Evolutionary conservation across 1,140 invertebrate genomes (phyloP).

Genomic region (Elysia chlorotica): DNA sequence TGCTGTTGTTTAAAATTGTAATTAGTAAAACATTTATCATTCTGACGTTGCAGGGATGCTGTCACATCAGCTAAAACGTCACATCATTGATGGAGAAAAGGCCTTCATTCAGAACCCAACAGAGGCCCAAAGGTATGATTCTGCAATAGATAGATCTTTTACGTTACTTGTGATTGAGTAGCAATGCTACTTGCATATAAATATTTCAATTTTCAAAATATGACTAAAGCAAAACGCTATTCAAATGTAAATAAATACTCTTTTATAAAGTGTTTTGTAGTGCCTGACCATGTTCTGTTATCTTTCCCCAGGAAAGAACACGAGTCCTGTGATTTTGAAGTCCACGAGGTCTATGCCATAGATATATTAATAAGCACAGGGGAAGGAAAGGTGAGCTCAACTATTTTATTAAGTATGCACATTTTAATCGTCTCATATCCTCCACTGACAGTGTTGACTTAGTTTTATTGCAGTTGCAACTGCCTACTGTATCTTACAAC

Average conservation of each 20-base stretch:
- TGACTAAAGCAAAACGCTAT: too few species aligned
- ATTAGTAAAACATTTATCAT: too few species aligned
- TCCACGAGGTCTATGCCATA: constrained; percentile 97
- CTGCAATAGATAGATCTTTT: neutral
- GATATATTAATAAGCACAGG: constrained; percentile 96
- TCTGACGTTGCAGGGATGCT: constrained; percentile 87
- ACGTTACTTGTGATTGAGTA: neutral
- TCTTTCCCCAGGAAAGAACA: constrained; percentile 81
- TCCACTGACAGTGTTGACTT: too few species aligned
- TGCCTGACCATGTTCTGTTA: too few species aligned
- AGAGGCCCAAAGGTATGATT: constrained; percentile 82
- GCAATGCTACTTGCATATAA: too few species aligned
- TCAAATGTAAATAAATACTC: too few species aligned
- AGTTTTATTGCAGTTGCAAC: too few species aligned
- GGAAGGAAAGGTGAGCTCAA: constrained; percentile 73
- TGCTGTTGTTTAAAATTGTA: neutral
- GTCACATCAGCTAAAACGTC: constrained; percentile 86
- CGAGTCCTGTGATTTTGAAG: constrained; percentile 95
- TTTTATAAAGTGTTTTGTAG: too few species aligned
- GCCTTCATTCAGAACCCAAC: constrained; percentile 98
- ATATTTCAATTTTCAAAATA: too few species aligned
- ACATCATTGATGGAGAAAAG: constrained; percentile 95
- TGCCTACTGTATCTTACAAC: too few species aligned
- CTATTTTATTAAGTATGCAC: too few species aligned
- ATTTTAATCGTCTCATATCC: too few species aligned